A percentile compares a stretch with the other conserved stretches of the same genome.
Evolutionary conservation across 1,140 invertebrate species (phyloP).

Genomic region (Aphidius ervi): DNA sequence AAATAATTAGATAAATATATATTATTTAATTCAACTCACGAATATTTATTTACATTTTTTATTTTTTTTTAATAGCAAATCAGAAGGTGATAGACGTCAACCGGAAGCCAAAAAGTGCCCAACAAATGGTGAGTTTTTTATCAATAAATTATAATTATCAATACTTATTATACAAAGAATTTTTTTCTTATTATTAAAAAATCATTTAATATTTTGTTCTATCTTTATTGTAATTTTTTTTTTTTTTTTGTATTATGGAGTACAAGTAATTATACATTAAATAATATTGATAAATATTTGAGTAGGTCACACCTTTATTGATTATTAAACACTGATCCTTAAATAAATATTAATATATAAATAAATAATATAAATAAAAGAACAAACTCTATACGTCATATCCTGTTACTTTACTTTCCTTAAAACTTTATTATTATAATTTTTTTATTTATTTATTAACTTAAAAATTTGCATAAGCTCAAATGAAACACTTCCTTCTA

Average conservation of each 20-base stretch:
- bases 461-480: slow-evolving; percentile 20
- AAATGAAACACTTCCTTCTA: neutral
- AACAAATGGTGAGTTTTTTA: slow-evolving; percentile 82
- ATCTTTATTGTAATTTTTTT: neutral
- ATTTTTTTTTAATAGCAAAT: slow-evolving; percentile 61
- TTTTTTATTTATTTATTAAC: too few species aligned
- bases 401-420: slow-evolving; percentile 21
- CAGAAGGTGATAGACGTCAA: slow-evolving; percentile 85
- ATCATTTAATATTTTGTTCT: neutral
- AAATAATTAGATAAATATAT: too few species aligned
- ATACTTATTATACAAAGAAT: too few species aligned
- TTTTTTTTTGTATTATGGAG: neutral
- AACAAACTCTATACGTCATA: slow-evolving; percentile 20
- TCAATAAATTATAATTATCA: slow-evolving; percentile 6
- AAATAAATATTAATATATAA: too few species aligned
- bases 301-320: too few species aligned
- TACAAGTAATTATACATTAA: neutral
- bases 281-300: too few species aligned
- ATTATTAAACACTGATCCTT: too few species aligned
- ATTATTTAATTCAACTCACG: slow-evolving; percentile 8
- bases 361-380: too few species aligned
- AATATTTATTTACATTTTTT: neutral
- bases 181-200: neutral
- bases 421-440: too few species aligned
- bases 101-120: slow-evolving; percentile 79